Conservation (phyloP, 2,888 invertebrate genomes). For the Aricia artaxerxes region DNA sequence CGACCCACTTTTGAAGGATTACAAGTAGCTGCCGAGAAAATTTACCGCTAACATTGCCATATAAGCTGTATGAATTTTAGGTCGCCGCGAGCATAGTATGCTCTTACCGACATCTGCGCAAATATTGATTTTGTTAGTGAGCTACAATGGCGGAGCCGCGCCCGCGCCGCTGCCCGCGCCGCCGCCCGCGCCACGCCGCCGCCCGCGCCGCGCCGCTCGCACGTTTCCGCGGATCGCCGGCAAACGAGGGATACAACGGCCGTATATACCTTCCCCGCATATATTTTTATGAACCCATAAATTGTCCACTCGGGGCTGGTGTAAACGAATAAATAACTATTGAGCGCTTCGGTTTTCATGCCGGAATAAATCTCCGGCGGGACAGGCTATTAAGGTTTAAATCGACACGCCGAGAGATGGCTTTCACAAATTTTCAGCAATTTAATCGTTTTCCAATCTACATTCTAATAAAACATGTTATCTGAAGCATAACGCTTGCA, state of each 20-base stretch:
- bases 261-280: constrained; percentile 11
- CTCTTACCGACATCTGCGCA: constrained; percentile 80
- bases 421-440: constrained; percentile 9
- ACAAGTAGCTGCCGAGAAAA: constrained; percentile 79
- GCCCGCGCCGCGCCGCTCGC: constrained; percentile 42
- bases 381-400: constrained; percentile 14
- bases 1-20: constrained; percentile 79
- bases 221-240: background rate
- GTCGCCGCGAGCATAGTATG: constrained; percentile 77
- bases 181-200: constrained; percentile 49
- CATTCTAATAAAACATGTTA: background rate
- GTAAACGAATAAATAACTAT: constrained; percentile 13
- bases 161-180: constrained; percentile 49
- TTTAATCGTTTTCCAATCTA: constrained; percentile 3
- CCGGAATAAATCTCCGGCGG: constrained; percentile 1
- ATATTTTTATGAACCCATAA: constrained; percentile 12
- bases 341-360: constrained; percentile 2
- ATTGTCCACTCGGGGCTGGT: constrained; percentile 1
- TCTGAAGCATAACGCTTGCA: background rate
- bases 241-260: background rate
- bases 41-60: constrained; percentile 80
- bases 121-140: constrained; percentile 80
- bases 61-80: constrained; percentile 80
- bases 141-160: constrained; percentile 62
- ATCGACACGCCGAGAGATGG: constrained; percentile 1